These are phyloP conservation scores for Halictus ligatus DNA, from an alignment of 2,888 invertebrate genomes.

Conservation along the genomic window DNA sequence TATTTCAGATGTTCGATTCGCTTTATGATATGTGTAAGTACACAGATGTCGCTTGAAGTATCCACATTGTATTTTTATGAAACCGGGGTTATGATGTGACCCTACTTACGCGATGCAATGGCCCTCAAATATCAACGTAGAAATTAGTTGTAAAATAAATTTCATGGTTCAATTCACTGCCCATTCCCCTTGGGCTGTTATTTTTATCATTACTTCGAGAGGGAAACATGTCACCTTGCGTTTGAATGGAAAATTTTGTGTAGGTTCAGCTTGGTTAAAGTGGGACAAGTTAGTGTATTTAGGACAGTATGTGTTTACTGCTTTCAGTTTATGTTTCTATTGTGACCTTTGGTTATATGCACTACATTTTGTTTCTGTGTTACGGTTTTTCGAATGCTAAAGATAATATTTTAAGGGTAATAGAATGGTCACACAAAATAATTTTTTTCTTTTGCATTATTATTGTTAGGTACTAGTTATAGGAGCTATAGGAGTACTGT, in stretches of 20 bases:
- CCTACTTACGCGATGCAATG: background rate
- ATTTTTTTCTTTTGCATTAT: too few species aligned
- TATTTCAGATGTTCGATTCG: too few species aligned
- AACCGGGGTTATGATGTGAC: too few species aligned
- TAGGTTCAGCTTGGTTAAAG: background rate
- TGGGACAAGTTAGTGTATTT: constrained; percentile 8
- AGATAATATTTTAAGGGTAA: background rate
- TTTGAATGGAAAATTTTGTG: background rate
- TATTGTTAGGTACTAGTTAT: too few species aligned
- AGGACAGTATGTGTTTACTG: background rate
- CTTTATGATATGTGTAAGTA: too few species aligned
- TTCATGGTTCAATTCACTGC: background rate
- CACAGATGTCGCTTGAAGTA: too few species aligned
- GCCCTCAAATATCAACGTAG: background rate
- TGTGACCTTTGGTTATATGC: background rate
- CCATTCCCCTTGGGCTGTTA: background rate
- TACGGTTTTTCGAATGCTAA: background rate
- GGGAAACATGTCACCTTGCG: background rate
- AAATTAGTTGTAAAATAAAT: background rate
- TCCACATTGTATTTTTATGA: too few species aligned
- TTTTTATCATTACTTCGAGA: constrained; percentile 6
- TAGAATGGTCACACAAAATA: too few species aligned
- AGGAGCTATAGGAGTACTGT: too few species aligned
- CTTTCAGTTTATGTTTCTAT: background rate
- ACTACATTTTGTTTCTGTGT: background rate